phyloP scores from a whole-genome alignment of 2,113 vertebrate species.

The Alectura lathami region DNA sequence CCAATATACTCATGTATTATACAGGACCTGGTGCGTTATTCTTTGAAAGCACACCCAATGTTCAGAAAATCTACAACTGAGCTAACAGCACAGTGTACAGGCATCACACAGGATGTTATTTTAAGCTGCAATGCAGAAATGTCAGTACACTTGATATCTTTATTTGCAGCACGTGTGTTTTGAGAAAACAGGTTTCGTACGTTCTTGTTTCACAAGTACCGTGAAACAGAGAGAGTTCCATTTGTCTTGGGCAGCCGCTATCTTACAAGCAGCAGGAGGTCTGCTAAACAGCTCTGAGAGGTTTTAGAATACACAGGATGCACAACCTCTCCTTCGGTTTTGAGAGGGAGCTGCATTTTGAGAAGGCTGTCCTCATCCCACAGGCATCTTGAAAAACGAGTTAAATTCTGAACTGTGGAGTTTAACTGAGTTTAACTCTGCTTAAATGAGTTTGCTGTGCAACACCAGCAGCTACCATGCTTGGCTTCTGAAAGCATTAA shows the following conservation, averaged over 20 bases:
- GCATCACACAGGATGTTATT: constrained; percentile 67
- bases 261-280: background rate
- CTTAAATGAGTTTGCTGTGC: background rate
- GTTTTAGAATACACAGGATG: background rate
- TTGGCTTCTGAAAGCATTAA: background rate
- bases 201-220: constrained; percentile 10
- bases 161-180: constrained; percentile 63
- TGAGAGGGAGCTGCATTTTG: background rate
- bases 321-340: background rate
- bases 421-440: background rate
- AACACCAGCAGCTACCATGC: background rate
- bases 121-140: constrained; percentile 61
- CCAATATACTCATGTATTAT: constrained; percentile 42
- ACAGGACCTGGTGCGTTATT: constrained; percentile 49
- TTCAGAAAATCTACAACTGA: constrained; percentile 70
- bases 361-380: background rate
- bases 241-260: constrained; percentile 12
- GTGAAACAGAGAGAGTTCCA: background rate
- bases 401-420: background rate
- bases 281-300: background rate
- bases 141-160: constrained; percentile 65
- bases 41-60: constrained; percentile 74
- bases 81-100: constrained; percentile 55
- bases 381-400: background rate
- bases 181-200: constrained; percentile 38